Base-by-base conservation (phyloP, 2,888 invertebrate species). In the Sinodicranocentrus sp. region DNA sequence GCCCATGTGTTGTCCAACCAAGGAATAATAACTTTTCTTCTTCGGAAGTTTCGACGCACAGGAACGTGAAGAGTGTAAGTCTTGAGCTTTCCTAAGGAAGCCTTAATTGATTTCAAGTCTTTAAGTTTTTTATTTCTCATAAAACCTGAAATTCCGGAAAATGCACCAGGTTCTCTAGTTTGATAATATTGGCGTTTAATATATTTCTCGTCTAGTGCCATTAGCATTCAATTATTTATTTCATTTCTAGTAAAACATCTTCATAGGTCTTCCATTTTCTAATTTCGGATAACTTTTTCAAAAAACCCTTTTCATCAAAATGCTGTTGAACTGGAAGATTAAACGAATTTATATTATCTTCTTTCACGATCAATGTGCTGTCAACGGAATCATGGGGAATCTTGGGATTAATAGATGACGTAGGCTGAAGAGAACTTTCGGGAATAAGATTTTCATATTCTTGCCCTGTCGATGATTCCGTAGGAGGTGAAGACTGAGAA, bases 41-140 rank as follows among this genome's bases (percentile, higher is more conserved):
- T 17, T 17, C 17, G 26, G 17, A 70, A 54, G 28, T n/a, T n/a
- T 54, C n/a, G 17, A 23, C 33, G 10, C 1, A 28, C 54, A 2
- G 52, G 70, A 10, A 15, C 21, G 25, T 70, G 70, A 8, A n/a
- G 6, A 5, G 25, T 25, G 23, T 28, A 70, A 10, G 52, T 52
- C 8, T 5, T 23, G 2, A 70, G 43, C 6, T 43, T 25, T 5
- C 43, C 13, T 3, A 68, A 17, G 1, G 13, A 13, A 1, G 43
- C 28, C 28, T 44, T 21, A 10, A 68, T 25, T 23, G 43, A 21
- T n/a, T 68, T 48, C 3, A 44, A 10, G 8, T 70, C 33, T 13
- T 70, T 70, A 15, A 70, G 2, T 17, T 21, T 21, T 28, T 54
- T 70, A 54, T 54, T 70, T 54, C 28, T 26, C 17, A 19, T 19